Evolutionary conservation across 2,797 vertebrate species (phyloP).

Genomic region (Pseudomugil gertrudae): DNA sequence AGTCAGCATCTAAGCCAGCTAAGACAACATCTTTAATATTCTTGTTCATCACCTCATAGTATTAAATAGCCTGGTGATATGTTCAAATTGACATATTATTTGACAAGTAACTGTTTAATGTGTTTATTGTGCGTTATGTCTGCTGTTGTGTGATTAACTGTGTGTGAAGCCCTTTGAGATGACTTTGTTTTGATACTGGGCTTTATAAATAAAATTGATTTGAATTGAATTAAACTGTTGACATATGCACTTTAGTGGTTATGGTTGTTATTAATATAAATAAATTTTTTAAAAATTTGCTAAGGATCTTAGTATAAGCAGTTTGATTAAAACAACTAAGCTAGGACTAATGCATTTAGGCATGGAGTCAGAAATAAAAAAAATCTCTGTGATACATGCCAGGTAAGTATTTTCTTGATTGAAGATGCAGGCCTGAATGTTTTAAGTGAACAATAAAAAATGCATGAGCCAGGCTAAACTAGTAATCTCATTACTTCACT

Average conservation of each 20-base stretch:
- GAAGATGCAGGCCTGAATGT: not conserved
- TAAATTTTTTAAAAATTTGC: too few species aligned
- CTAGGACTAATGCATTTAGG: not conserved
- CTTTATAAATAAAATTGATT: too few species aligned
- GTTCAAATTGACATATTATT: conserved; percentile 4
- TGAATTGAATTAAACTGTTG: too few species aligned
- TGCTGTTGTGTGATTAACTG: too few species aligned
- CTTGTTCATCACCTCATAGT: not conserved
- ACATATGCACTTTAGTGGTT: too few species aligned
- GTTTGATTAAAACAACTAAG: not conserved
- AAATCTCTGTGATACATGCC: too few species aligned
- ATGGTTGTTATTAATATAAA: too few species aligned
- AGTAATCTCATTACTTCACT: conserved; percentile 18
- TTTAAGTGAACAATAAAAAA: not conserved
- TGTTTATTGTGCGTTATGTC: too few species aligned
- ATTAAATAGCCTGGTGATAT: not conserved
- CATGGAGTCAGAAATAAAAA: not conserved
- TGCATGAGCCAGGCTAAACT: conserved; percentile 10
- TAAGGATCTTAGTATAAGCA: not conserved
- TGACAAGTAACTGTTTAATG: not conserved
- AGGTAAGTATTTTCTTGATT: not conserved
- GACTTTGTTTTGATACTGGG: too few species aligned
- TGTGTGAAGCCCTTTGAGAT: too few species aligned
- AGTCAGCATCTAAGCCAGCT: not conserved
- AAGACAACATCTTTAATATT: not conserved